These are phyloP conservation scores for Heptranchias perlo DNA, from an alignment of 2,113 vertebrate species.

Conservation along the genomic window DNA sequence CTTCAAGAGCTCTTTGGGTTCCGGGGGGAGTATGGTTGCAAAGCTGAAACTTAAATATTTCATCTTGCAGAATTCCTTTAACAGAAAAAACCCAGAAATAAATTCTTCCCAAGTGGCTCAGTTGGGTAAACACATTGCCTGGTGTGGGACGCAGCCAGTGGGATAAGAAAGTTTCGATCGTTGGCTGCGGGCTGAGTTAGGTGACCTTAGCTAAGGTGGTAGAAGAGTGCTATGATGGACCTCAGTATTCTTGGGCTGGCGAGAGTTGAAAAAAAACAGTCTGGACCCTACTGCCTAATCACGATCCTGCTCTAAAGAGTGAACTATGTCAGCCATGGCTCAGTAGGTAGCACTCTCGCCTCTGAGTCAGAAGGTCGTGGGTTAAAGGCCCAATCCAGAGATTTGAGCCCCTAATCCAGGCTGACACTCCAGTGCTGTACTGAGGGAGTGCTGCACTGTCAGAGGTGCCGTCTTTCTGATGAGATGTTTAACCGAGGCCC, in stretches of 20 bases:
- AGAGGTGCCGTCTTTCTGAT: not conserved
- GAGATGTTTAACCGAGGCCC: no score
- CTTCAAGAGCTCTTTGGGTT: no score
- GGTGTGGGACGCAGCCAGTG: no score
- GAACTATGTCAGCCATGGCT: not conserved
- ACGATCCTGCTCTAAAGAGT: not conserved
- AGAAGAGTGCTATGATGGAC: not conserved
- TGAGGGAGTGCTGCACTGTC: no score
- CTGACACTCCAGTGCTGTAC: not conserved
- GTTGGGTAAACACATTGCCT: no score
- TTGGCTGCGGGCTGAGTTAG: no score
- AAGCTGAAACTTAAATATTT: no score
- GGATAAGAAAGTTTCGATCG: no score
- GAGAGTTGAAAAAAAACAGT: not conserved
- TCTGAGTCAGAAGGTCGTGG: not conserved
- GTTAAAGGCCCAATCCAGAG: not conserved
- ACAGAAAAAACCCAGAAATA: no score
- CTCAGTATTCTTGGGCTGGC: not conserved
- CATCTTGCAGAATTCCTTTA: no score
- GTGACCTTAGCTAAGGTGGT: not conserved
- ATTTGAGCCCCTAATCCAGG: not conserved
- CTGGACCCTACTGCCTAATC: not conserved
- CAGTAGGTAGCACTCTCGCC: not conserved
- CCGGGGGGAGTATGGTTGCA: no score
- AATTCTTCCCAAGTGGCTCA: no score